phyloP scores from a whole-genome alignment of 1,140 invertebrate genomes.

The Penaeus japonicus region DNA sequence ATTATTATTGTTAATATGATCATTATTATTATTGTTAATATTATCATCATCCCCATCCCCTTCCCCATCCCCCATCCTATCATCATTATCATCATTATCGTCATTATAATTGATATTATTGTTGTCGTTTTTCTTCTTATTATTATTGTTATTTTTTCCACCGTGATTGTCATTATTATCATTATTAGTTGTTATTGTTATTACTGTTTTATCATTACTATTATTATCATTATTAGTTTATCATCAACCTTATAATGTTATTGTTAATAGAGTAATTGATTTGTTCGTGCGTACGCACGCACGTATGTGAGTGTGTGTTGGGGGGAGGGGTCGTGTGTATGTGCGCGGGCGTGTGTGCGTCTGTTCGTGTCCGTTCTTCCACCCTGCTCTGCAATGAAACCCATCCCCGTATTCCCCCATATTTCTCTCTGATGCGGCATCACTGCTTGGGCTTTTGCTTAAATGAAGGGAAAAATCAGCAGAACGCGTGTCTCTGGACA shows the following conservation, averaged over 20 bases:
- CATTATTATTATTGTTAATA: not conserved
- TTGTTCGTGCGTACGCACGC: not conserved
- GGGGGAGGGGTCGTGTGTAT: not conserved
- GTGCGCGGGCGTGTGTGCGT: not conserved
- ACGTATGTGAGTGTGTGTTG: slow-evolving; percentile 11
- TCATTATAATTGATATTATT: not conserved
- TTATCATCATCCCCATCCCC: not conserved
- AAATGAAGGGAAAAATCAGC: not conserved
- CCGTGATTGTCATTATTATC: too few relatives aligned
- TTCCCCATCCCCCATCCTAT: not conserved
- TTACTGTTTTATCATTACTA: not conserved
- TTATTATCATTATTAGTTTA: too few relatives aligned
- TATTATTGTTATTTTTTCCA: not conserved
- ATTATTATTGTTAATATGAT: too few relatives aligned
- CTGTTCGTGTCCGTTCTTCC: not conserved
- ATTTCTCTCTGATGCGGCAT: too few relatives aligned
- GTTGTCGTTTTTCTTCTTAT: not conserved
- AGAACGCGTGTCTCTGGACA: not conserved
- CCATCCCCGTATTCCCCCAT: too few relatives aligned
- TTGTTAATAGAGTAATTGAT: not conserved
- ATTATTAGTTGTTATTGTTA: too few relatives aligned
- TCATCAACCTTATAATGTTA: not conserved
- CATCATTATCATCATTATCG: too few relatives aligned
- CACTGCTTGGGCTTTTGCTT: too few relatives aligned
- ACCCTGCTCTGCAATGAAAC: too few relatives aligned